Conservation (phyloP, 2,113 vertebrate species). For the Aphelocoma coerulescens region DNA sequence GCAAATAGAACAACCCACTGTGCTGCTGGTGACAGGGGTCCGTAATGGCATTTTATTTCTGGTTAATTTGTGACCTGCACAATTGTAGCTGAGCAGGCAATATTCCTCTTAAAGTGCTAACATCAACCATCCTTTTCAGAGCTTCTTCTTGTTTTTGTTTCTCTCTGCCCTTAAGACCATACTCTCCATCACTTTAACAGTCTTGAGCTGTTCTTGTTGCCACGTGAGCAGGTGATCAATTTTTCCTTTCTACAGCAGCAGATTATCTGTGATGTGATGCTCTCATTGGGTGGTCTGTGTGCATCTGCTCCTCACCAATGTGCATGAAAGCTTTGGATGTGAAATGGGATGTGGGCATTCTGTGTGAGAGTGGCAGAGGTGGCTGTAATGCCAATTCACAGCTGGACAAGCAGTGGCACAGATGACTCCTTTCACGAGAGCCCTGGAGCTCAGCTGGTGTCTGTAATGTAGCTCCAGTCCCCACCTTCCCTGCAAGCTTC, state of each 20-base stretch:
- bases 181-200: background rate
- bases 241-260: background rate
- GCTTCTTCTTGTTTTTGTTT: background rate
- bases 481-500: background rate
- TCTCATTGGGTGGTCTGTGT: background rate
- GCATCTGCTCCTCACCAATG: background rate
- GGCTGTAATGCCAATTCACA: background rate
- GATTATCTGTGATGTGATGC: background rate
- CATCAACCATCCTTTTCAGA: background rate
- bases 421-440: accelerated
- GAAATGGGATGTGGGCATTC: accelerated
- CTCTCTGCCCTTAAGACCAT: background rate
- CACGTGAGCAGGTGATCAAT: background rate
- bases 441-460: background rate
- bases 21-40: background rate
- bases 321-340: background rate
- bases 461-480: accelerated
- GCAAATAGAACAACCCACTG: background rate
- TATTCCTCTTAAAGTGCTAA: background rate
- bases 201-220: background rate
- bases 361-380: background rate
- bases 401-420: background rate
- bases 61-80: background rate
- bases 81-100: background rate
- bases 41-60: background rate